Base-by-base conservation (phyloP, 2,113 vertebrate species). In the Pithys albifrons region DNA sequence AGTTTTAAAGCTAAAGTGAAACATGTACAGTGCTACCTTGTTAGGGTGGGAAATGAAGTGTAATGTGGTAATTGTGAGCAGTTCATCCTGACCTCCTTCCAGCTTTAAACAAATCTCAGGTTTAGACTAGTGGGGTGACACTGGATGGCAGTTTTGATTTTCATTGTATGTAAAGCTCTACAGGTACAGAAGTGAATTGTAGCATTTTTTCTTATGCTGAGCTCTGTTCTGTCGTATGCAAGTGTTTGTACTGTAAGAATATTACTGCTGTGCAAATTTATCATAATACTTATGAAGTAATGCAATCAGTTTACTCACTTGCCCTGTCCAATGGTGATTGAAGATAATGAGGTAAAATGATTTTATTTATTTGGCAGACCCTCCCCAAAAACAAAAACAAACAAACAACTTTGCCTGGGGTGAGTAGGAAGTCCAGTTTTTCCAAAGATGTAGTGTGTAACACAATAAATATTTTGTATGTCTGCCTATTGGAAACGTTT, bases 321-420 rank as follows among this genome's bases (percentile, higher is more conserved):
- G 94, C 95, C 95, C 87, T 95, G 89, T 95, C 95, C 96, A 87
- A 89, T 96, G 95, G 91, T 97, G 89, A 87, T 95, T 97, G 93
- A 97, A 96, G 96, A 97, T 96, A 97, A 96, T 95, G 96, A 96
- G 96, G 95, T 97, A 95, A 96, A 96, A 97, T 97, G 87, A 77
- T 97, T 97, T 97, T 97, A 95, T 97, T 97, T 97, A 95, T 96
- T 97, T 97, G 96, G 95, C 96, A 97, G 95, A 96, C 96, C 52
- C 29, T 95, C 95, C 96, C 95, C 94, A 95, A 96, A 97, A 96
- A 95, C 95, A 95, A 96, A 97, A 95, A 97, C 94, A 97, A 95
- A 96, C 96, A 97, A 97, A 97, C 95, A 96, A 95, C 96, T 95
- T 89, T 95, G 96, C 93, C 95, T 96, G 95, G 91, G 93, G 94